Base-by-base conservation (phyloP, 2,113 vertebrate genomes). In the Peromyscus maniculatus region DNA sequence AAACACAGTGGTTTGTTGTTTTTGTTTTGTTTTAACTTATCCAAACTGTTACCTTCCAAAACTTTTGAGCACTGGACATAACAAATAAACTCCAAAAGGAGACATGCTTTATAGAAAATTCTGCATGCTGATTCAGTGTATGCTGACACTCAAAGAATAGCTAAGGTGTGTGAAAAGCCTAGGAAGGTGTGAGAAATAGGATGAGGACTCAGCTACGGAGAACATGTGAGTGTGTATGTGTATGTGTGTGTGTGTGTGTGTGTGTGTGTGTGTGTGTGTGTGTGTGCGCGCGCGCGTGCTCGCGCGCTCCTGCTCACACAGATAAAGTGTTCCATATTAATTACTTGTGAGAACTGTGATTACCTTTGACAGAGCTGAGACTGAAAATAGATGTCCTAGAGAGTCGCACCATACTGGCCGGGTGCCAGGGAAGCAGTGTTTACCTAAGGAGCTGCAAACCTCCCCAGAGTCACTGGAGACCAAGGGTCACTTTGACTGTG, bases 271-370 rank as follows among this genome's bases (percentile, higher is more conserved):
- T 28, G 24, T 66, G 24, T 66, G 4, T 62, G 19, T 69, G 31
- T 69, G 31, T 71, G 33, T 71, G 15, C 13, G 4, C 13, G 26
- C 3, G 7, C 4, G 0, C 0, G 9, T 2, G 0, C 0, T 9
- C 1, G 16, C 4, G 3, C 80, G 64, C 31, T 11, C 57, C 93
- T 71, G 88, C 75, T 86, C n/a, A 11, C 2, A 91, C 94, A 94
- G 11, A 90, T 87, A 77, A 91, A 67, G 49, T 46, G 95, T 95
- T 67, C 74, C 83, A 46, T 55, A 10, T 97, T 98, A 97, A 97
- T 97, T 97, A 97, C 96, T 96, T 88, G 28, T 71, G 52, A 93
- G 83, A 91, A 94, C 57, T 96, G 94, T 98, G 94, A 96, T 97
- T 97, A 96, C 95, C 43, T 96, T 86, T 74, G 59, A 39, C 93